Percentiles rank a stretch among this genome's conserved stretches.
Conservation (phyloP, 2,888 invertebrate species). For the Eupithecia pulchellata region DNA sequence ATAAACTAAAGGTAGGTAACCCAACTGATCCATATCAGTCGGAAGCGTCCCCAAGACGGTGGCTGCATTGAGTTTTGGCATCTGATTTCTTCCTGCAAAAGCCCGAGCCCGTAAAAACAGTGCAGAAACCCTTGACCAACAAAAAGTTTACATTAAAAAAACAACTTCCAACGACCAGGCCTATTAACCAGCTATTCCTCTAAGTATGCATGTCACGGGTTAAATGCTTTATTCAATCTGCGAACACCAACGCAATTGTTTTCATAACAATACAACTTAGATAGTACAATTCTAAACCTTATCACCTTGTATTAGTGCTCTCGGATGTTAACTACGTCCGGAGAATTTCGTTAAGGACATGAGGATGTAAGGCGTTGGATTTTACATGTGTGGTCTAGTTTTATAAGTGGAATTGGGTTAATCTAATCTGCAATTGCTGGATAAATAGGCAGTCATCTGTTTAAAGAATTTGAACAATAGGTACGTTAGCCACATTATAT, state of each 20-base stretch:
- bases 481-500: no score
- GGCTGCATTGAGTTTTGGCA: no score
- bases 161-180: background rate
- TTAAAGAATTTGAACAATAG: background rate
- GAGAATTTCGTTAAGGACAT: slow-evolving; percentile 44
- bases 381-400: slow-evolving; percentile 40
- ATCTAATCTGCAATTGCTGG: slow-evolving; percentile 32
- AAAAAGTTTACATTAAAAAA: no score
- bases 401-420: slow-evolving; percentile 43
- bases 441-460: slow-evolving; percentile 16
- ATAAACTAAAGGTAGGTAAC: no score
- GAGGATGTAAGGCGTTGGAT: slow-evolving; percentile 41
- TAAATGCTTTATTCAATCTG: slow-evolving; percentile 79
- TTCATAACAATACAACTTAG: slow-evolving; percentile 49
- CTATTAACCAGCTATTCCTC: slow-evolving; percentile 24
- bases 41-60: no score
- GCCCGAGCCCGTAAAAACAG: background rate
- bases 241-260: slow-evolving; percentile 75
- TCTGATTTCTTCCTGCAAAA: no score
- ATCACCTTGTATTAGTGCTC: slow-evolving; percentile 49
- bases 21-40: no score
- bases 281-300: slow-evolving; percentile 53
- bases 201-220: slow-evolving; percentile 61
- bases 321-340: slow-evolving; percentile 40
- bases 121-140: no score